These are phyloP conservation scores for Vespertilio murinus DNA, from an alignment of 2,797 vertebrate species.

Conservation along the genomic window DNA sequence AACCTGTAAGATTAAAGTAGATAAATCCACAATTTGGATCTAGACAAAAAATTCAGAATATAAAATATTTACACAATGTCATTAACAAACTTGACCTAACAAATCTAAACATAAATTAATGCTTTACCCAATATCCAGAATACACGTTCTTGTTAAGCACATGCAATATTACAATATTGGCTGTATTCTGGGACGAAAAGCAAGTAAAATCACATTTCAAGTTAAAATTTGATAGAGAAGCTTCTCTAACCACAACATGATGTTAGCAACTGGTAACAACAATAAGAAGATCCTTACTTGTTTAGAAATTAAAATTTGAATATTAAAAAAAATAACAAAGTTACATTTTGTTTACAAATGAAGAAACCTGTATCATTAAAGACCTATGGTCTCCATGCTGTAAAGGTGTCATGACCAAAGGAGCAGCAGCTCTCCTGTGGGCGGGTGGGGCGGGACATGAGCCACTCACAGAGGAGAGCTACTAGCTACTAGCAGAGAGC, in stretches of 20 bases:
- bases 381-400: no score
- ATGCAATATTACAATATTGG: not conserved
- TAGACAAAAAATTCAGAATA: not conserved
- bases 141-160: not conserved
- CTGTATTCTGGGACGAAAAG: not conserved
- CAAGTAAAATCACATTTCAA: not conserved
- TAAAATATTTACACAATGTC: not conserved
- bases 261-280: not conserved
- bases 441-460: no score
- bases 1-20: not conserved
- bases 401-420: no score
- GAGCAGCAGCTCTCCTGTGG: no score
- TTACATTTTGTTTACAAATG: not conserved
- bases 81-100: not conserved
- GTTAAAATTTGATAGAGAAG: not conserved
- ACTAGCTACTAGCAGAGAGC: no score
- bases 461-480: no score
- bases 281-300: not conserved
- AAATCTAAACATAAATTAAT: not conserved
- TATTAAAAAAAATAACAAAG: not conserved
- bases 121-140: not conserved
- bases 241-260: not conserved
- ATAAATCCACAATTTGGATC: not conserved
- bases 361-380: not conserved
- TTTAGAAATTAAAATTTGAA: not conserved